Base-by-base conservation (phyloP, 2,797 vertebrate genomes). In the Pelobates cultripes region DNA sequence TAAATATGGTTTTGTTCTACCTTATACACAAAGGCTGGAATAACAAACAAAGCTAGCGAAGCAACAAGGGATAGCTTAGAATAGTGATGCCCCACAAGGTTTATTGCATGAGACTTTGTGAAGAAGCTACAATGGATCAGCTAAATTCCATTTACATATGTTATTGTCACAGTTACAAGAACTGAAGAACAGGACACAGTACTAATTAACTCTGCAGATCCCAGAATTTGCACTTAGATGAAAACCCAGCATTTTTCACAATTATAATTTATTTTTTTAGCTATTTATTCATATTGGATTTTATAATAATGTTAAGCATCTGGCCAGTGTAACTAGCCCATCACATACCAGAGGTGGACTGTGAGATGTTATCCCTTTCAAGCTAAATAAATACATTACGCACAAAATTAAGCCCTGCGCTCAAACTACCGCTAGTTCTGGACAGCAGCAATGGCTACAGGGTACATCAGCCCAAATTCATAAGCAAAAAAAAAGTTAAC, bases 31-130 rank as follows among this genome's bases (percentile, higher is more conserved):
- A 43, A 41, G 12, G 72, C 40, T 60, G 55, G 5, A 43, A 43
- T 42, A 60, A 60, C 6, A 13, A 60, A n/a, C 53, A 43, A 14
- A 43, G 40, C 72, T 60, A n/a, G 55, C 53, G 13, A 57, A 9
- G 40, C 40, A 12, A 3, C 55, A 43, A 12, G 42, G 43, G 17
- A 45, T 45, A 44, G 43, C 57, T 43, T 14, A 63, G 60, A 75
- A 75, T 45, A 40, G 57, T 57, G 60, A 60, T 55, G 55, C 55
- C 72, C 72, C 53, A 73, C 53, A 57, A 60, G 72, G 72, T 60
- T 42, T 43, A n/a, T 9, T 57, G 60, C 42, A 17, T 43, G 60
- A 75, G 42, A 45, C 73, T 15, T 64, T n/a, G 43, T 13, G 40
- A 63, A 44, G 43, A 14, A 75, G 42, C 57, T 17, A 51, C 8